Evolutionary conservation across 1,140 invertebrate species (phyloP).

Genomic region (Pantala flavescens): DNA sequence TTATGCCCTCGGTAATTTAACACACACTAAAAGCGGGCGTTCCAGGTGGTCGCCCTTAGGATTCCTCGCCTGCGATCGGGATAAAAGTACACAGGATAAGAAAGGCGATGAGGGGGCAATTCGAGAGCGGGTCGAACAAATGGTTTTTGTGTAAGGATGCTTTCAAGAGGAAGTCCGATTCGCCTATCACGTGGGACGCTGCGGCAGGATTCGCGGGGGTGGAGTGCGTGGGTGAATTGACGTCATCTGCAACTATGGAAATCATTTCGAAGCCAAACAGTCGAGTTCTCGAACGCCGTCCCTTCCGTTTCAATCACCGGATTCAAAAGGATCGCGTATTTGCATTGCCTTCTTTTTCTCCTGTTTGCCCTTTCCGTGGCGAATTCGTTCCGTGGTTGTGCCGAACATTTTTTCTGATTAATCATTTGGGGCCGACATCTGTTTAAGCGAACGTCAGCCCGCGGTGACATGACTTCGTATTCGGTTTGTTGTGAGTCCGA

Average conservation of each 20-base stretch:
- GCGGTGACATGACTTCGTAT: not conserved
- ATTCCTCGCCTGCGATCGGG: too few species aligned
- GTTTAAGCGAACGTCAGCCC: not conserved
- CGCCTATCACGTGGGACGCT: too few species aligned
- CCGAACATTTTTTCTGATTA: not conserved
- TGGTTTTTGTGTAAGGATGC: too few species aligned
- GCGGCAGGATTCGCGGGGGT: not conserved
- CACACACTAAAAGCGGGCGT: too few species aligned
- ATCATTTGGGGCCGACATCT: not conserved
- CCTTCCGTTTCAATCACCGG: not conserved
- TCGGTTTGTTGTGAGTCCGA: not conserved
- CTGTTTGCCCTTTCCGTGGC: not conserved
- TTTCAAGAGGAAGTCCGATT: too few species aligned
- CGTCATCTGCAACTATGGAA: not conserved
- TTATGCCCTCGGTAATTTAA: too few species aligned
- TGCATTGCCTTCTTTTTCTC: not conserved
- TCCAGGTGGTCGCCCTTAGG: too few species aligned
- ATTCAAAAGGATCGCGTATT: not conserved
- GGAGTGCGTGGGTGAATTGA: not conserved
- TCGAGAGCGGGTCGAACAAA: too few species aligned
- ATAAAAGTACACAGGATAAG: too few species aligned
- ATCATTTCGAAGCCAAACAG: not conserved
- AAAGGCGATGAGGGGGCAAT: too few species aligned
- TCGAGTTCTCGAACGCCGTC: not conserved
- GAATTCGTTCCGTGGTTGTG: not conserved